A percentile compares a stretch with the other conserved stretches of the same genome.
phyloP scores from a whole-genome alignment of 2,113 vertebrate species.

The Pygoscelis antarcticus region DNA sequence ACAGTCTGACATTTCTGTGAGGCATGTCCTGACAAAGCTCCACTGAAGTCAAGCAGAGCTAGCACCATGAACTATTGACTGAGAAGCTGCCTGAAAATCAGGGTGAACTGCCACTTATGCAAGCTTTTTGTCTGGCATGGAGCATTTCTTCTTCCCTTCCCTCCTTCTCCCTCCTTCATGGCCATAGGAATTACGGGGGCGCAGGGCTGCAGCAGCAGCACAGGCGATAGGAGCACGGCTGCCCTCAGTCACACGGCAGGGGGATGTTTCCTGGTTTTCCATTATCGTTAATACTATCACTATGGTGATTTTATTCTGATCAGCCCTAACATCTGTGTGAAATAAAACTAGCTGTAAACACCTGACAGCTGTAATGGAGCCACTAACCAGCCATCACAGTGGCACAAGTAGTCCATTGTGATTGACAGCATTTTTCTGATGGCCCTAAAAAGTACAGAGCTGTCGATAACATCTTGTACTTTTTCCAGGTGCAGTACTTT shows the following conservation, averaged over 20 bases:
- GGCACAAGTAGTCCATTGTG: background rate
- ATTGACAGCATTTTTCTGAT: constrained; percentile 30
- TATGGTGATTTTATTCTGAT: background rate
- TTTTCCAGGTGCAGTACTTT: constrained; percentile 34
- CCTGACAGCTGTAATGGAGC: background rate
- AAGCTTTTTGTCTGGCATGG: background rate
- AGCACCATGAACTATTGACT: background rate
- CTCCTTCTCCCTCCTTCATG: background rate
- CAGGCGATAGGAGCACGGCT: background rate
- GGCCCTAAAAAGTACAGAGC: constrained; percentile 3
- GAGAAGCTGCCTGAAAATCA: background rate
- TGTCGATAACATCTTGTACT: background rate
- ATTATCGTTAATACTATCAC: background rate
- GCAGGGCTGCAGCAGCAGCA: background rate
- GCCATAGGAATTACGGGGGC: accelerated
- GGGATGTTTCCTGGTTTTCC: background rate
- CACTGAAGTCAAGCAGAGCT: background rate
- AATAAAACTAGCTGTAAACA: background rate
- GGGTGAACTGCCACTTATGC: background rate
- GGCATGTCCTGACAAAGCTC: background rate
- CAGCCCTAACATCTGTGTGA: background rate
- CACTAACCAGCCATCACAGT: background rate
- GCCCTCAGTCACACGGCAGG: accelerated
- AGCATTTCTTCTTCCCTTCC: background rate
- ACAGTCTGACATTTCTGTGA: background rate